Base-by-base conservation (phyloP, 2,113 vertebrate genomes). In the Zosterops lateralis region DNA sequence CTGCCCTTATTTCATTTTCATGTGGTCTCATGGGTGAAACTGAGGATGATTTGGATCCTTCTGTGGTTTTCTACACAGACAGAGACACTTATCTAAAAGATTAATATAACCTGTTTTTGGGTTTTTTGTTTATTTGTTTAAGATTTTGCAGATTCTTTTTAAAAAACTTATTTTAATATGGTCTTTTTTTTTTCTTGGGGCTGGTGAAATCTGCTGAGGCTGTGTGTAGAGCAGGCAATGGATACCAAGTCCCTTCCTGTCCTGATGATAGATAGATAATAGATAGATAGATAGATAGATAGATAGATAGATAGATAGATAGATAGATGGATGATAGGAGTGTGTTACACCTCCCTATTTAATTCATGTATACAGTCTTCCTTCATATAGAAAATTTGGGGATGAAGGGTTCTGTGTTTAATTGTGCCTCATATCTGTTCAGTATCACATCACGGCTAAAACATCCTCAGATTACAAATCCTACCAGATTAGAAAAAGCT, bases 1-100 rank as follows among this genome's bases (percentile, higher is more conserved):
- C 82, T 95, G 29, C 34, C 26, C 14, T 70, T 84, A 25, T 66
- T 95, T 95, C 8, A 56, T 95, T 93, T 88, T 79, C 32, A 28
- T 80, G 56, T 6, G 26, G 42, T 88, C 44, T 61, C 21, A 62
- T 42, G 47, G 34, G 13, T 74, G 74, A 58, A 92, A 58, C 22
- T 54, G 26, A 62, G 60, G 24, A 20, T 73, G 12, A 89, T 62
- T 62, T 73, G 38, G 42, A 83, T 76, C 50, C 38, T 85, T 58
- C 26, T 47, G 62, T 67, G 31, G 34, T 89, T 94, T 93, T 82
- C 54, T 14, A 24, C 17, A 45, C 24, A 84, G 31, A 48, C 4
- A 1, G 15, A 71, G 36, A 38, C 1, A 0, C 24, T 68, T 68
- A 68, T 47, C 50, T 81, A 38, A 61, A 75, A 72, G 24, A 62